Conservation (phyloP, 1,140 invertebrate genomes). For the Acromyrmex charruanus region DNA sequence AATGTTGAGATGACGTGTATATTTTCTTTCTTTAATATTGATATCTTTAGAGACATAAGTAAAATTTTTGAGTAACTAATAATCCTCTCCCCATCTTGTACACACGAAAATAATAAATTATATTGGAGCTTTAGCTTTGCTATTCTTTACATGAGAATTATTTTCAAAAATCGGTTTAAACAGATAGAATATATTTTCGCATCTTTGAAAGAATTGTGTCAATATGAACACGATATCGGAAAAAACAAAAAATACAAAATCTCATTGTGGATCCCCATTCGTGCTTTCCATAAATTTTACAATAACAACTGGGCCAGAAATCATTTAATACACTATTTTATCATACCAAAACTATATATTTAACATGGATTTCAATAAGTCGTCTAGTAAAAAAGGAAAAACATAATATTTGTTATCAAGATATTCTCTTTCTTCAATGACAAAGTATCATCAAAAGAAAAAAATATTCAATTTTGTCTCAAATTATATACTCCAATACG, state of each 20-base stretch:
- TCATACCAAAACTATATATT: conserved; percentile 12
- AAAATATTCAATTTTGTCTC: conserved; percentile 56
- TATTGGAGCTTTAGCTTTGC: conserved; percentile 59
- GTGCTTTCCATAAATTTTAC: conserved; percentile 70
- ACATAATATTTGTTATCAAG: not conserved
- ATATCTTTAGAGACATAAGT: conserved; percentile 65
- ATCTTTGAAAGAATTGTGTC: conserved; percentile 64
- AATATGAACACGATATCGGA: conserved; percentile 67
- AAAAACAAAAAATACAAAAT: conserved; percentile 66
- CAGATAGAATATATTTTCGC: conserved; percentile 59
- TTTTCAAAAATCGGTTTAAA: conserved; percentile 67
- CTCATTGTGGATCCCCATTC: conserved; percentile 48
- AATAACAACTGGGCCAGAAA: conserved; percentile 72
- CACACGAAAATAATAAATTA: conserved; percentile 77
- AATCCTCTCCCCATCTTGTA: conserved; percentile 74
- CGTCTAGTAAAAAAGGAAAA: not conserved
- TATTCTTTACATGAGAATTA: conserved; percentile 54
- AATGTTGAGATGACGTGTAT: conserved; percentile 76
- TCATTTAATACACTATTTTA: not conserved
- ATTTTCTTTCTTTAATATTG: conserved; percentile 61
- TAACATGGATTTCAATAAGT: not conserved
- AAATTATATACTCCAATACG: not conserved
- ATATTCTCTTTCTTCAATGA: conserved; percentile 39
- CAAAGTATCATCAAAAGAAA: conserved; percentile 67
- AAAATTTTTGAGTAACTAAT: conserved; percentile 69